Evolutionary conservation across 2,888 invertebrate species (phyloP).

Genomic region (Melinopterus prodromus): DNA sequence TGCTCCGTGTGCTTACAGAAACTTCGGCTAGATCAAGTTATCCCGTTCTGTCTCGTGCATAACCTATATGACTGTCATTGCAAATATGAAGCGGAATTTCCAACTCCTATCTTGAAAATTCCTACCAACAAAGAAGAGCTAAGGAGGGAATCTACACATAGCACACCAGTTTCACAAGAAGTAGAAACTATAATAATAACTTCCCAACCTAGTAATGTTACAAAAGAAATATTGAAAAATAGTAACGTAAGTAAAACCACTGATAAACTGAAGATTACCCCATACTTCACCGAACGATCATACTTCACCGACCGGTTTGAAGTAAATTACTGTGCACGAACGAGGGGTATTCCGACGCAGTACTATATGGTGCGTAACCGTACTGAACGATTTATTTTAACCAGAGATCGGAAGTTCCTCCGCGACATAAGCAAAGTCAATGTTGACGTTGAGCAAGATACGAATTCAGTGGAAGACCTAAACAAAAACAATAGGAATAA

Average conservation of each 20-base stretch:
- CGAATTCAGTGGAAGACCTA: neutral
- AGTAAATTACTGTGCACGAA: slow-evolving; percentile 38
- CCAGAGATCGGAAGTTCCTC: slow-evolving; percentile 30
- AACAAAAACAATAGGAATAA: slow-evolving; percentile 18
- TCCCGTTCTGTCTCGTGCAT: slow-evolving; percentile 74
- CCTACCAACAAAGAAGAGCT: neutral
- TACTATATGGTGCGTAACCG: slow-evolving; percentile 42
- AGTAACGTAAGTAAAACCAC: neutral
- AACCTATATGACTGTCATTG: slow-evolving; percentile 73
- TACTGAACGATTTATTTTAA: slow-evolving; percentile 34
- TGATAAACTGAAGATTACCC: neutral
- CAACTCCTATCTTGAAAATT: neutral
- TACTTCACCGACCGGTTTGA: neutral
- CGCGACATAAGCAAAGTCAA: slow-evolving; percentile 26
- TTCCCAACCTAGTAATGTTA: neutral
- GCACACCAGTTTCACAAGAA: neutral
- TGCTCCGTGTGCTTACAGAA: slow-evolving; percentile 41
- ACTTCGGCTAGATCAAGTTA: slow-evolving; percentile 60
- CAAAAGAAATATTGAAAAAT: neutral
- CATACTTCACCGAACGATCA: neutral
- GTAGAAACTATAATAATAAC: slow-evolving; percentile 6
- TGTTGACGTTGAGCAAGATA: neutral
- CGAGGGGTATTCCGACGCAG: slow-evolving; percentile 41
- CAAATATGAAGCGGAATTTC: slow-evolving; percentile 26
- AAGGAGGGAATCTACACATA: neutral